Conservation (phyloP, 1,140 invertebrate genomes). For the Macrosteles quadrilineatus region DNA sequence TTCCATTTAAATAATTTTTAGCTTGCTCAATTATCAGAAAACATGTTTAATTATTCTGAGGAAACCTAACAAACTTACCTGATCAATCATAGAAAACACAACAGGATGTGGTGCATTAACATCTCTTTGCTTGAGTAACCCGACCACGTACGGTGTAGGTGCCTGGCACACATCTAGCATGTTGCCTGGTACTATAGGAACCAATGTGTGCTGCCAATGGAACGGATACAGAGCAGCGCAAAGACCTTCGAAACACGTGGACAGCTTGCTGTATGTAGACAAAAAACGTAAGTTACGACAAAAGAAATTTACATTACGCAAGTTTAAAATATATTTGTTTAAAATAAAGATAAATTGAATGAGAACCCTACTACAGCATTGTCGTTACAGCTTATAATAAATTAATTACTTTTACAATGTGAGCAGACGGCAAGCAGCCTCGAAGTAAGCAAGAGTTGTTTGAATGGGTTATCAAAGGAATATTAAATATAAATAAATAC, state of each 20-base stretch:
- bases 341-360: not conserved
- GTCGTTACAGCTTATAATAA: no score
- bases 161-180: constrained; percentile 71
- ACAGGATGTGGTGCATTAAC: constrained; percentile 48
- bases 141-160: constrained; percentile 74
- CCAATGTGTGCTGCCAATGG: constrained; percentile 76
- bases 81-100: constrained; percentile 36
- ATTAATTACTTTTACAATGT: no score
- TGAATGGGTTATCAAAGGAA: no score
- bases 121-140: constrained; percentile 60
- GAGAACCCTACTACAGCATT: no score
- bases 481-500: no score
- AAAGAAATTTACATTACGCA: constrained; percentile 26
- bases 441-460: no score
- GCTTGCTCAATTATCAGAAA: no score
- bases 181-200: constrained; percentile 69
- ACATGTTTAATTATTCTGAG: no score
- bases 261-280: constrained; percentile 61
- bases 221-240: constrained; percentile 77
- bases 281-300: no score
- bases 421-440: no score
- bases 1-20: no score
- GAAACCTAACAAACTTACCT: constrained; percentile 48
- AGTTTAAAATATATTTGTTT: not conserved
- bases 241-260: constrained; percentile 71